Evolutionary conservation across 2,888 invertebrate species (phyloP).

Genomic region (Sabatieria punctata): DNA sequence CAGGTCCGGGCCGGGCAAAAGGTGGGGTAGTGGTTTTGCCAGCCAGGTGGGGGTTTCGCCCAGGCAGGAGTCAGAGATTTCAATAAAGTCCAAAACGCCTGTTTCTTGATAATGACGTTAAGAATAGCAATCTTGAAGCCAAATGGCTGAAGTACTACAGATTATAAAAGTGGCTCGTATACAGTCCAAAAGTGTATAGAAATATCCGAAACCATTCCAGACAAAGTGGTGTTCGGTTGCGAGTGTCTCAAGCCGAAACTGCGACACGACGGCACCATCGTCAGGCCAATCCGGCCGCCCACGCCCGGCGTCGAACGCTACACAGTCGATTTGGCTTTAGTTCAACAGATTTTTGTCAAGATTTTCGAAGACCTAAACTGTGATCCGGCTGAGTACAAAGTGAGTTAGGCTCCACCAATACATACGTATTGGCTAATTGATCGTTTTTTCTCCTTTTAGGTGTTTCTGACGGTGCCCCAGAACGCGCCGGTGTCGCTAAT

Average conservation of each 20-base stretch:
- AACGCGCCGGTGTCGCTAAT: conserved; percentile 22
- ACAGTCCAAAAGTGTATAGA: too few relatives aligned
- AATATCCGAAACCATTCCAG: too few relatives aligned
- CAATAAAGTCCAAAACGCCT: too few relatives aligned
- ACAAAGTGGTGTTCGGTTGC: conserved; percentile 33
- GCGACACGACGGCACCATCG: conserved; percentile 31
- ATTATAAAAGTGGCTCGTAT: too few relatives aligned
- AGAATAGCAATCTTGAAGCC: too few relatives aligned
- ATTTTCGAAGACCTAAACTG: conserved; percentile 39
- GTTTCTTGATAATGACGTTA: too few relatives aligned
- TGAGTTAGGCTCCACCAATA: conserved; percentile 16
- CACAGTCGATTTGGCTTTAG: conserved; percentile 34
- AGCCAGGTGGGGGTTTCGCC: too few relatives aligned
- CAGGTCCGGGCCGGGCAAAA: too few relatives aligned
- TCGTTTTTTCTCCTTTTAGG: conserved; percentile 10
- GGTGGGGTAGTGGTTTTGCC: too few relatives aligned
- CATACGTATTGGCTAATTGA: background rate
- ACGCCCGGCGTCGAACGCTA: conserved; percentile 38
- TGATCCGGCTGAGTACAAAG: conserved; percentile 37
- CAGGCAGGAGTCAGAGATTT: too few relatives aligned
- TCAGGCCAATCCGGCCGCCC: conserved; percentile 36
- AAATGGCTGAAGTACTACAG: too few relatives aligned
- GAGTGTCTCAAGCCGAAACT: conserved; percentile 37
- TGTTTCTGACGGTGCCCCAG: conserved; percentile 26
- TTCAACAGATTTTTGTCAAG: conserved; percentile 38